Evolutionary conservation across 1,140 invertebrate species (phyloP), one percentile per base, ranked within the genome.

Genomic region (Atta colombica): DNA sequence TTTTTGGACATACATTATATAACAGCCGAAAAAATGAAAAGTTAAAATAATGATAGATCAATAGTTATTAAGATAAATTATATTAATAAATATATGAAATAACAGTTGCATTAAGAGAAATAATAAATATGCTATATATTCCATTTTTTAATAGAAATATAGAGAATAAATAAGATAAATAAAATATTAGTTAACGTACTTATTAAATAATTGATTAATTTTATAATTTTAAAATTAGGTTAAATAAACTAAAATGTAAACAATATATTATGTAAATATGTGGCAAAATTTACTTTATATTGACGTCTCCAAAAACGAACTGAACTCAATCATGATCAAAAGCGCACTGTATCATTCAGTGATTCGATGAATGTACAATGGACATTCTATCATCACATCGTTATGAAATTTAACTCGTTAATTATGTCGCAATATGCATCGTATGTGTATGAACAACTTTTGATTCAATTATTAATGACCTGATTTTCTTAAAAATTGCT

Each of bases 351-450:
- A 18, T 61, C 5, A 45, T 35, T 28, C 2, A 28, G 0, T 51
- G 28, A 25, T 28, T 55, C 10, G 63, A 77, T 63, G 45, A 28
- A 72, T 72, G 55, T 71, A 81, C 28, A 53, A 39, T 39, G 45
- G 45, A 66, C 71, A 66, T 87, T 49, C 25, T 88, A 60, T 87
- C 81, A 55, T 87, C 51, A 63, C 21, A 28, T 14, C 18, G 25
- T 89, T 87, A 69, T 31, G 60, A 87, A 90, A 89, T 75, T 63
- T 39, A 53, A 18, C 10, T 21, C 28, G 53, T 65, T 71, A 66
- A 21, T 65, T n/a, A 25, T 89, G 88, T 85, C 39, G 89, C 75
- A 89, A 3, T 75, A 39, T 39, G 3, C 5, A 21, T 28, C n/a
- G n/a, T 31, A n/a, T 51, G 35, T 55, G 12, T 25, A 3, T 71